Evolutionary conservation across 2,797 vertebrate species (phyloP).

Genomic region (Numenius phaeopus): DNA sequence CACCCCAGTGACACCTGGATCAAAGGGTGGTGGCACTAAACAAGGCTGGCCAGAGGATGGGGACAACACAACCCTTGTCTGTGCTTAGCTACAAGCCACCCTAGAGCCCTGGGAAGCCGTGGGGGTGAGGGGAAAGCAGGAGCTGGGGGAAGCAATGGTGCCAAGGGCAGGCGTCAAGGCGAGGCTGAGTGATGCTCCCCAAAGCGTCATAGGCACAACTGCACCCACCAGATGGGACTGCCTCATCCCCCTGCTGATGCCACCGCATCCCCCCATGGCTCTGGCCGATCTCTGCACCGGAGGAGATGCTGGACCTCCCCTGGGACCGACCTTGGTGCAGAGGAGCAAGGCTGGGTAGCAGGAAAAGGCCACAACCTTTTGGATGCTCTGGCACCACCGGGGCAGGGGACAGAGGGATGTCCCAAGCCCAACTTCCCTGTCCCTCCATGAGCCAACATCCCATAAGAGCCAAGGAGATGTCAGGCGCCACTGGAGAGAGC

Average conservation of each 20-base stretch:
- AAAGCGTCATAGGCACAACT: background rate
- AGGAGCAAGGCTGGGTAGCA: background rate
- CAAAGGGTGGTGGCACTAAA: background rate
- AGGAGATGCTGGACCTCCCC: fast-evolving
- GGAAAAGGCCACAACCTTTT: background rate
- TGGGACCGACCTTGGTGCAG: background rate
- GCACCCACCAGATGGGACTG: fast-evolving
- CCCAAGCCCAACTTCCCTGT: background rate
- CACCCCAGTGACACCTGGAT: background rate
- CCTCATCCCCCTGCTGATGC: fast-evolving
- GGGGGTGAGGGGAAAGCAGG: background rate
- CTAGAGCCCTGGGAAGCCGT: background rate
- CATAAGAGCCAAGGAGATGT: fast-evolving
- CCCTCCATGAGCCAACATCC: background rate
- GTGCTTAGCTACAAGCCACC: background rate
- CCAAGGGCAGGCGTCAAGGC: fast-evolving
- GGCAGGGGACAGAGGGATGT: background rate
- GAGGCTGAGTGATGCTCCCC: background rate
- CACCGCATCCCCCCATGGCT: fast-evolving
- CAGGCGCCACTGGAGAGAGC: fast-evolving
- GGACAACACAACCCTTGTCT: background rate
- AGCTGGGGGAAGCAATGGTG: background rate
- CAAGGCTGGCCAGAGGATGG: background rate
- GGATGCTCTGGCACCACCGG: background rate
- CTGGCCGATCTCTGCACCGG: background rate